Percentiles rank a stretch among this genome's conserved stretches.
phyloP scores from a whole-genome alignment of 2,888 invertebrate species.

The Pammene aurita region DNA sequence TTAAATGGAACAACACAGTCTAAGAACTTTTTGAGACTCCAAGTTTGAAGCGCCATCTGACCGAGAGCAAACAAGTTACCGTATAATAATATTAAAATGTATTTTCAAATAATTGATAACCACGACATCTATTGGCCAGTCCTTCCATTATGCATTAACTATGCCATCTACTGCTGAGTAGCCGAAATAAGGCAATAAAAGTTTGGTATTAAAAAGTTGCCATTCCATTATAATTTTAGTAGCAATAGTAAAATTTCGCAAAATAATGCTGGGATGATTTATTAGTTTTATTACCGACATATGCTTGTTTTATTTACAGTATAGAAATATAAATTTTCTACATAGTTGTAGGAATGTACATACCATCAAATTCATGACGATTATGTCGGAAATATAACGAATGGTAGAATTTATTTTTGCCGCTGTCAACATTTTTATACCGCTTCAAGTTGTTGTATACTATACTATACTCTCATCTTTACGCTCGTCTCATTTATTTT shows the following conservation, averaged over 20 bases:
- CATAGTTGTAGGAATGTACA: no score
- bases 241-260: background rate
- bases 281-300: background rate
- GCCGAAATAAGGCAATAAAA: background rate
- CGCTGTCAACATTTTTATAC: conserved; percentile 32
- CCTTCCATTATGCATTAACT: background rate
- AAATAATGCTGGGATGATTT: background rate
- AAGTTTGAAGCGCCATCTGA: no score
- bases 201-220: conserved; percentile 11
- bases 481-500: conserved; percentile 43
- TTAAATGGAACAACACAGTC: no score
- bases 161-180: conserved; percentile 28
- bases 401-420: conserved; percentile 8
- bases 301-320: background rate
- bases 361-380: background rate
- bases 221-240: background rate
- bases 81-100: no score
- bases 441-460: conserved; percentile 34
- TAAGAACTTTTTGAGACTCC: no score
- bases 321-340: no score
- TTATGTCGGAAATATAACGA: background rate
- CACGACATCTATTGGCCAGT: conserved; percentile 20
- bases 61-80: no score
- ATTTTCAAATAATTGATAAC: background rate
- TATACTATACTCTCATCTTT: conserved; percentile 27